Conservation (phyloP, 2,797 vertebrate species). For the Clarias platycephalus region DNA sequence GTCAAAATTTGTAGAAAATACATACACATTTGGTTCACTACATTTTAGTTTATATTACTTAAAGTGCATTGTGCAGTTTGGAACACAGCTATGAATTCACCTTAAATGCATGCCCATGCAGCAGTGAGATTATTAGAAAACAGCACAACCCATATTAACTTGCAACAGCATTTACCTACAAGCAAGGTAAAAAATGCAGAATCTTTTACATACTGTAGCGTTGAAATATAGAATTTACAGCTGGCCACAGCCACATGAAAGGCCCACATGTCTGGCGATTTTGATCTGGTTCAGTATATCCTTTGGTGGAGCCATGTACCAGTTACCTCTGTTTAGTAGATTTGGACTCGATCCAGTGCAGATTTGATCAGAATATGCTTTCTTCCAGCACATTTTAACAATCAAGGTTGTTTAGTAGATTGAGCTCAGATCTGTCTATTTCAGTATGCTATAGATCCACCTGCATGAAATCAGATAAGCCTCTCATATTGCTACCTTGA, state of each 20-base stretch:
- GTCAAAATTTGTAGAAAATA: neutral
- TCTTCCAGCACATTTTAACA: neutral
- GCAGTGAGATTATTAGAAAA: neutral
- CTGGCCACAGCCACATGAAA: neutral
- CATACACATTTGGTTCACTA: neutral
- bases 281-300: too few species aligned
- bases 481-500: neutral
- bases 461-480: neutral
- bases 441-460: neutral
- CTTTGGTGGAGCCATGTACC: neutral
- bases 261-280: too few species aligned
- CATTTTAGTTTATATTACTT: neutral
- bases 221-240: neutral
- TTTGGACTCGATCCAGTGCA: neutral
- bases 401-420: neutral
- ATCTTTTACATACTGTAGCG: neutral
- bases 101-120: neutral
- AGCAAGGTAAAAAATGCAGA: neutral
- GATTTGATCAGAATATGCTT: neutral
- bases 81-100: neutral
- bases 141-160: neutral
- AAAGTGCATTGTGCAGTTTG: neutral
- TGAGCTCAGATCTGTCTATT: neutral
- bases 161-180: neutral
- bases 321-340: neutral